phyloP scores from a whole-genome alignment of 2,797 vertebrate genomes.

The Benthosema pterotum region DNA sequence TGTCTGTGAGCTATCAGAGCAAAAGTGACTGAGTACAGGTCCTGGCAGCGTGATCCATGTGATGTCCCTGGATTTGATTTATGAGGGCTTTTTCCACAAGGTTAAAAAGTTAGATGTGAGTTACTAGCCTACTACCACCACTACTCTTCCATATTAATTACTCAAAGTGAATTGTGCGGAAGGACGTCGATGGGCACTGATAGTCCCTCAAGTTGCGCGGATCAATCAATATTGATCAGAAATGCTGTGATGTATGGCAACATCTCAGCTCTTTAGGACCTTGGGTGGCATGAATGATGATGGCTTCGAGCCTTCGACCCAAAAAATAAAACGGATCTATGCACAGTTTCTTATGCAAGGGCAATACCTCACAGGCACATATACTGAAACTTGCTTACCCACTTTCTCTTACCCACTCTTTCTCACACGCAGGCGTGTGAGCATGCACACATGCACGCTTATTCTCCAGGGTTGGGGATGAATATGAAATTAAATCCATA shows the following conservation, averaged over 20 bases:
- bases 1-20: background rate
- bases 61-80: conserved; percentile 43
- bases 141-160: conserved; percentile 72
- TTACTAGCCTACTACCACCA: conserved; percentile 21
- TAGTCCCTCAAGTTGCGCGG: conserved; percentile 60
- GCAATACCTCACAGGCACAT: too few species aligned
- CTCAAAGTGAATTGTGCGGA: conserved; percentile 38
- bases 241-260: conserved; percentile 73
- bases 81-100: conserved; percentile 54
- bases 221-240: conserved; percentile 78
- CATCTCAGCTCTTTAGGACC: conserved; percentile 66
- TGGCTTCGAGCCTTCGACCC: conserved; percentile 50
- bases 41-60: conserved; percentile 28
- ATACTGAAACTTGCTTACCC: too few species aligned
- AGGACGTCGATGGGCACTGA: conserved; percentile 42
- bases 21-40: conserved; percentile 7
- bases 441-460: background rate
- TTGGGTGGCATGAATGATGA: conserved; percentile 71
- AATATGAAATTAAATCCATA: conserved; percentile 70
- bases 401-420: too few species aligned
- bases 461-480: conserved; percentile 33
- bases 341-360: too few species aligned
- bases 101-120: conserved; percentile 67
- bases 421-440: background rate
- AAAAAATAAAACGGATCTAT: conserved; percentile 37